Percentiles rank a stretch among this genome's conserved stretches.
Conservation (phyloP, 1,140 invertebrate species). For the Orchestia grillus region DNA sequence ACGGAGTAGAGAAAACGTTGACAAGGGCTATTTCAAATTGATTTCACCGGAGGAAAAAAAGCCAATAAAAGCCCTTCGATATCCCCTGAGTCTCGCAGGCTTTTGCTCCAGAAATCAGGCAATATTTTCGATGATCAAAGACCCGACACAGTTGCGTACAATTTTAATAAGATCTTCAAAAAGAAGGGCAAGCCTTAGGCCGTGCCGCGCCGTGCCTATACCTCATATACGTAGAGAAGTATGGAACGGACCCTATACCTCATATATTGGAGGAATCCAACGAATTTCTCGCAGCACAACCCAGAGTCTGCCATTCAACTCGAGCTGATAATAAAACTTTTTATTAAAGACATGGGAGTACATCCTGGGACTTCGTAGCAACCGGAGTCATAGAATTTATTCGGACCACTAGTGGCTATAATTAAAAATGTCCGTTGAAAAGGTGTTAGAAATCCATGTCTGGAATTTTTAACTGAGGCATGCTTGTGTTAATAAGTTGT, state of each 20-base stretch:
- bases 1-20: neutral
- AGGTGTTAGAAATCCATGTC: too few relatives aligned
- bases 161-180: conserved; percentile 11
- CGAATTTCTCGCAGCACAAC: neutral
- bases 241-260: neutral
- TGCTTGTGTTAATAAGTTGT: too few relatives aligned
- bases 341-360: neutral
- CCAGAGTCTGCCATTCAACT: neutral
- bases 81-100: neutral
- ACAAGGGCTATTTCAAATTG: neutral
- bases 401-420: too few relatives aligned
- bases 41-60: neutral
- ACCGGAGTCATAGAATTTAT: too few relatives aligned
- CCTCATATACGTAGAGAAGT: neutral
- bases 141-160: neutral
- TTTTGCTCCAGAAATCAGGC: neutral
- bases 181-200: neutral
- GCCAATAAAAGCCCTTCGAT: neutral
- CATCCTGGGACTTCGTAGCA: too few relatives aligned
- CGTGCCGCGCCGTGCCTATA: neutral
- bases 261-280: neutral
- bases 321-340: neutral
- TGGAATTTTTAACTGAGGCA: too few relatives aligned
- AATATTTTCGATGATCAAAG: conserved; percentile 10
- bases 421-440: too few relatives aligned